These are phyloP conservation scores for Stomatorhinus walkeri DNA, from an alignment of 2,797 vertebrate genomes.

Conservation along the genomic window DNA sequence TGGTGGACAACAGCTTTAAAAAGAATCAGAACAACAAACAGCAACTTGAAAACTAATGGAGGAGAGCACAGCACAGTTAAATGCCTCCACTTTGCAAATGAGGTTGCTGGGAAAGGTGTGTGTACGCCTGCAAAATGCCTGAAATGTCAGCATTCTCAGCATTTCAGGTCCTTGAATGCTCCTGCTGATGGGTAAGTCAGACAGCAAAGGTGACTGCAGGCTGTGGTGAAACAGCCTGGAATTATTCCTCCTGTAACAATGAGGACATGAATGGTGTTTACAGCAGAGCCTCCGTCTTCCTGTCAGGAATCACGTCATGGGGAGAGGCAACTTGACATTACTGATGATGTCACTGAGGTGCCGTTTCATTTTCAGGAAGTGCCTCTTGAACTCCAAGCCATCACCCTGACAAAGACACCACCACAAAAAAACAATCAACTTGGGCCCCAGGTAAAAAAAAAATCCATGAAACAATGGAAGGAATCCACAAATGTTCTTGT, in stretches of 20 bases:
- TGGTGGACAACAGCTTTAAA: neutral
- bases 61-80: neutral
- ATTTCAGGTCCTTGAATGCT: neutral
- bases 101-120: neutral
- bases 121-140: neutral
- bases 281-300: neutral
- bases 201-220: neutral
- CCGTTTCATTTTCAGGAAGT: conserved; percentile 87
- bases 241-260: neutral
- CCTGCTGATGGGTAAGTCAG: neutral
- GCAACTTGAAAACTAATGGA: neutral
- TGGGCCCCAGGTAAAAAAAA: neutral
- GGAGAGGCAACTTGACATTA: conserved; percentile 73
- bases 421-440: neutral
- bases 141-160: neutral
- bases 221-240: neutral
- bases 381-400: conserved; percentile 90
- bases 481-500: neutral
- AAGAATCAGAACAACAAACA: neutral
- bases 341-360: conserved; percentile 79
- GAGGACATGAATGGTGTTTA: neutral
- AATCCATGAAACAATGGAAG: neutral
- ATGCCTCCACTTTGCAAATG: neutral
- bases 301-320: conserved; percentile 54
- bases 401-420: conserved; percentile 67